A percentile compares a stretch with the other conserved stretches of the same genome.
Conservation (phyloP, 2,113 vertebrate species). For the Chaetura pelagica region DNA sequence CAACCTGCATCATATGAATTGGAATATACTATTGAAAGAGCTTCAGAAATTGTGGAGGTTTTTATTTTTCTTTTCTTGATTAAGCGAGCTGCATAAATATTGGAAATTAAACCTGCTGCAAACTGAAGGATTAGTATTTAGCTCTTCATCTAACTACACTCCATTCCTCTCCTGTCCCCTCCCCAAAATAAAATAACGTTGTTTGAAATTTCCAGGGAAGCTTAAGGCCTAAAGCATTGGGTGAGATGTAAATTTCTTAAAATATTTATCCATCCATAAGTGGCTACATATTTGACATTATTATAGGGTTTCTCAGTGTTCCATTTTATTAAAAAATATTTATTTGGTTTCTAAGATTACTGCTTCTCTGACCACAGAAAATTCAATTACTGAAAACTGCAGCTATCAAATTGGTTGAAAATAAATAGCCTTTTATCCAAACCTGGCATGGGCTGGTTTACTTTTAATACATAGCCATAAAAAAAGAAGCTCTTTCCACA, state of each 20-base stretch:
- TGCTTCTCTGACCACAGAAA: slow-evolving; percentile 84
- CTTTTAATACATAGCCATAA: slow-evolving; percentile 79
- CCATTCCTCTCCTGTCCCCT: not conserved
- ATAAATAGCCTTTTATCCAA: slow-evolving; percentile 87
- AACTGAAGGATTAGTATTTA: slow-evolving; percentile 2
- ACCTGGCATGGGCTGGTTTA: slow-evolving; percentile 78
- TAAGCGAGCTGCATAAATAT: not conserved
- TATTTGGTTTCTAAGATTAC: slow-evolving; percentile 89
- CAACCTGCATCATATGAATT: not conserved
- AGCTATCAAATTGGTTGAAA: slow-evolving; percentile 88
- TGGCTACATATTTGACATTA: slow-evolving; percentile 85
- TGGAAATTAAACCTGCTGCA: not conserved
- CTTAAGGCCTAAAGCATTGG: slow-evolving; percentile 76
- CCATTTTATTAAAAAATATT: slow-evolving; percentile 89
- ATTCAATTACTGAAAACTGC: slow-evolving; percentile 86
- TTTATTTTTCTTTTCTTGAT: not conserved
- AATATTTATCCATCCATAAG: slow-evolving; percentile 86
- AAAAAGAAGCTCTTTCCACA: slow-evolving; percentile 80
- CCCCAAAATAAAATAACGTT: slow-evolving; percentile 73
- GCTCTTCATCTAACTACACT: slow-evolving; percentile 52
- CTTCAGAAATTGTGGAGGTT: not conserved
- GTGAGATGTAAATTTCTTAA: slow-evolving; percentile 86
- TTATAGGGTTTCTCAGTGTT: slow-evolving; percentile 84
- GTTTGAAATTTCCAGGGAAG: slow-evolving; percentile 76
- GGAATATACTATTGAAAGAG: not conserved